Evolutionary conservation across 1,140 invertebrate species (phyloP), one percentile per base, ranked within the genome.

Genomic region (Gyrodactylus salaris): DNA sequence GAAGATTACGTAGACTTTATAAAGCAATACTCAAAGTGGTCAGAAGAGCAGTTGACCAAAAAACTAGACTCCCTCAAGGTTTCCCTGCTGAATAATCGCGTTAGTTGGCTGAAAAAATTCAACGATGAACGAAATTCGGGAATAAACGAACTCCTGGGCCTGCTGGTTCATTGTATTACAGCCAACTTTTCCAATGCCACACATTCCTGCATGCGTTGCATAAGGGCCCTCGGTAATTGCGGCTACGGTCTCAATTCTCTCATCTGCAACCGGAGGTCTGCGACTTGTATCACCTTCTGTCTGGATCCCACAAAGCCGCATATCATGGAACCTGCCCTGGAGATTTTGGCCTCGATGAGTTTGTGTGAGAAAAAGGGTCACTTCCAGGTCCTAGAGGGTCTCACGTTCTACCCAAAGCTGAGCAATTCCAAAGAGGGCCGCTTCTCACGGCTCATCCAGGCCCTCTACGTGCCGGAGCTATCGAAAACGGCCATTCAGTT

Each of bases 171-270:
- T 25, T 71, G 25, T 25, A 25, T 71, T 25, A 25, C 21, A 25
- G 34, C 34, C 34, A 54, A 54, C n/a, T 54, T 16, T 54, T 54
- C 34, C 7, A 71, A 71, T 71, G 70, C 70, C 1, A 25, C 21
- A 22, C 21, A 24, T 25, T 71, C 70, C 26, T 71, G 70, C 23
- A 7, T 71, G 23, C 21, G 25, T 25, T 71, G 70, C n/a, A 24
- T 71, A 71, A 7, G 70, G n/a, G 70, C 70, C 21, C 25, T 71
- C n/a, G 70, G 70, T 24, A 71, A 71, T 71, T 71, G 70, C 26
- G 70, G 70, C 7, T 71, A 71, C 25, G 70, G 70, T 19, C 25
- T 71, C 20, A 24, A 24, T 1, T 24, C 70, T 2, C 70, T 71
- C n/a, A 71, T 71, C 23, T 7, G 25, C 25, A 71, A 71, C 26